phyloP scores from a whole-genome alignment of 2,113 vertebrate species.

The Haemorhous mexicanus region DNA sequence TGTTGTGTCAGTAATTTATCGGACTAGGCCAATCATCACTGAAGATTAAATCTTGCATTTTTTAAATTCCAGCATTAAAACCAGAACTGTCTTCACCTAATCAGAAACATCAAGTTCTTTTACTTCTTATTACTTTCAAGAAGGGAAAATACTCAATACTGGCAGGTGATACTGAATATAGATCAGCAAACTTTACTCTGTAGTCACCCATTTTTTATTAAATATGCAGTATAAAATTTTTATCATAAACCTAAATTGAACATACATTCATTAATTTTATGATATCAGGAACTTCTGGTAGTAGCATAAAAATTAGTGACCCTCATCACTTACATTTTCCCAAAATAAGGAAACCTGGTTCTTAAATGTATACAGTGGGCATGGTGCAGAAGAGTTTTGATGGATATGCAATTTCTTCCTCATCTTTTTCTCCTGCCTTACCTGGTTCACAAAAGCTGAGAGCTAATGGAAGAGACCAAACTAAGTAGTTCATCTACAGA shows the following conservation, averaged over 20 bases:
- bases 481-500: neutral
- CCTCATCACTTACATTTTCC: neutral
- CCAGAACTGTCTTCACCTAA: neutral
- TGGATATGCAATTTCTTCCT: neutral
- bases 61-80: constrained; percentile 4
- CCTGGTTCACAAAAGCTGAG: neutral
- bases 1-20: neutral
- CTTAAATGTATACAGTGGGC: neutral
- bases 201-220: neutral
- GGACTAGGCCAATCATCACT: neutral
- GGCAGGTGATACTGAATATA: neutral
- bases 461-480: neutral
- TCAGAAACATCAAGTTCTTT: neutral
- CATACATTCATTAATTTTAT: neutral
- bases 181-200: neutral
- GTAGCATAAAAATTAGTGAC: neutral
- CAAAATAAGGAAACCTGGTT: neutral
- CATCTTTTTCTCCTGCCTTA: neutral
- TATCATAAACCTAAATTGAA: neutral
- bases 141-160: neutral
- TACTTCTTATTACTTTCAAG: neutral
- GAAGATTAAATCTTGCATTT: constrained; percentile 15
- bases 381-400: neutral
- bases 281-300: neutral
- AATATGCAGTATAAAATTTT: neutral